Conservation (phyloP, 2,797 vertebrate genomes). For the Lophotriccus pileatus region DNA sequence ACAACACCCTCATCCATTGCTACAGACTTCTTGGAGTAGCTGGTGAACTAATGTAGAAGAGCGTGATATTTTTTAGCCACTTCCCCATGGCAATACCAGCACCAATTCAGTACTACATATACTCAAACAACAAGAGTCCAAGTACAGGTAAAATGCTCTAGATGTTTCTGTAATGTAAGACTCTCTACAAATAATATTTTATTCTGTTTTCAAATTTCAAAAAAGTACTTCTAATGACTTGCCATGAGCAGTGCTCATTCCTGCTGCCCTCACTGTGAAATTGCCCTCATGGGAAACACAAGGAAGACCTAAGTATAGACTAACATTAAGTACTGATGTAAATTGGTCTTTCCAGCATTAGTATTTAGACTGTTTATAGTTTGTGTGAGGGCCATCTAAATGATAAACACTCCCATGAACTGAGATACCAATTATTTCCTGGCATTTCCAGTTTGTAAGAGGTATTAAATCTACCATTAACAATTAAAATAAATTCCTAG, state of each 20-base stretch:
- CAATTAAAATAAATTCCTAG: conserved; percentile 37
- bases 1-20: neutral
- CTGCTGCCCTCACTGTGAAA: neutral
- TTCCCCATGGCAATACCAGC: neutral
- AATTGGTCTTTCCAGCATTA: neutral
- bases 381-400: conserved; percentile 8
- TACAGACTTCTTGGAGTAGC: neutral
- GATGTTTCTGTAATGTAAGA: neutral
- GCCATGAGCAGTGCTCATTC: neutral
- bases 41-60: neutral
- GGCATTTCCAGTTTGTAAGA: conserved; percentile 35
- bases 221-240: neutral
- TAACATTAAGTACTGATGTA: neutral
- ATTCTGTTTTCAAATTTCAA: neutral
- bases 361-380: neutral
- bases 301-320: conserved; percentile 32
- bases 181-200: neutral
- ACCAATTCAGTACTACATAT: neutral
- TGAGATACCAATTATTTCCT: conserved; percentile 18
- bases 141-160: neutral
- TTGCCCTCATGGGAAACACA: conserved; percentile 13
- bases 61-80: neutral
- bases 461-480: conserved; percentile 24
- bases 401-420: conserved; percentile 35
- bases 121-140: neutral